Percentiles rank a stretch among this genome's conserved stretches.
Conservation (phyloP, 2,113 vertebrate genomes). For the Atherinomorus stipes region DNA sequence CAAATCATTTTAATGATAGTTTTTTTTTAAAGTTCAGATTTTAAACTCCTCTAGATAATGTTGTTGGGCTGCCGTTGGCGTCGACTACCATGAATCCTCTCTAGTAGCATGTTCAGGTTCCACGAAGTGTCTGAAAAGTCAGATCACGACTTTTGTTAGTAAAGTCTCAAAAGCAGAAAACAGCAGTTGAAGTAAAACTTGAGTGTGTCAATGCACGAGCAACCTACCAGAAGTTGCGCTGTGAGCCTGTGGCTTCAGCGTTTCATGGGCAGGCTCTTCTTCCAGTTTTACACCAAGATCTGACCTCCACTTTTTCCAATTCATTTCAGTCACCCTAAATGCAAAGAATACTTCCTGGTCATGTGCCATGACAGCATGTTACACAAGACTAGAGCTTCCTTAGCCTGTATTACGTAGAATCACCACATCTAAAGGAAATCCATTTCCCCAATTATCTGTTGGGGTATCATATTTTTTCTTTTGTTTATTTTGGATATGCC, state of each 20-base stretch:
- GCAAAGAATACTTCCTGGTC: neutral
- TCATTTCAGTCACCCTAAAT: constrained; percentile 88
- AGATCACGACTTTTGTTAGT: neutral
- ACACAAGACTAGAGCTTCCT: too few relatives aligned
- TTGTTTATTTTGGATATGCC: too few relatives aligned
- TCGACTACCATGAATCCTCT: constrained; percentile 1
- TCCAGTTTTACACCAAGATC: constrained; percentile 85
- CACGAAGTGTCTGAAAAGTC: constrained; percentile 14
- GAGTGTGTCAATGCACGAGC: too few relatives aligned
- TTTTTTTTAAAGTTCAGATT: neutral
- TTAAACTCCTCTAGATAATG: neutral
- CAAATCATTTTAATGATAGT: too few relatives aligned
- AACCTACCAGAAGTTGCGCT: neutral
- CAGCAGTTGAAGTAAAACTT: neutral
- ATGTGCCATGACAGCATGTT: neutral
- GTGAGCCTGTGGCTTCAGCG: neutral
- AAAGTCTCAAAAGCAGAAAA: neutral
- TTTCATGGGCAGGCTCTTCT: constrained; percentile 80
- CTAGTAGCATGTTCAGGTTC: neutral
- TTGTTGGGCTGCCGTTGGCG: neutral
- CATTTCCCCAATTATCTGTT: too few relatives aligned
- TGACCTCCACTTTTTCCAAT: constrained; percentile 90
- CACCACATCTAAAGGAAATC: neutral
- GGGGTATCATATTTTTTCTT: too few relatives aligned
- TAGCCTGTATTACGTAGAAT: neutral